These are phyloP conservation scores for Rhabdophis nuchalis DNA, from an alignment of 2,797 vertebrate species.

Conservation along the genomic window DNA sequence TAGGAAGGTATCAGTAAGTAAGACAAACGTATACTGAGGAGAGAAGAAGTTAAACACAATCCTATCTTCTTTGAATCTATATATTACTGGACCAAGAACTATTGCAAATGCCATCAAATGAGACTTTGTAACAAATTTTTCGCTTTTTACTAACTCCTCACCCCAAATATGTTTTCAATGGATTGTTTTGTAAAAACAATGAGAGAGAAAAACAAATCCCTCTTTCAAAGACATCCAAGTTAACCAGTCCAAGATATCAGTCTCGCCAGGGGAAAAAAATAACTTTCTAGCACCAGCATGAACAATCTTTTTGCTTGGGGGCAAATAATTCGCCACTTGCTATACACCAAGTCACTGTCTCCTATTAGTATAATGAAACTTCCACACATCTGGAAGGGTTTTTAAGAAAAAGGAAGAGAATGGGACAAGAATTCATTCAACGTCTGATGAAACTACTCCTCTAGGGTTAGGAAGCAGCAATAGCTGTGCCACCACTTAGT, in stretches of 20 bases:
- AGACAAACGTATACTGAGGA: not conserved
- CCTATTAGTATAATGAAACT: constrained; percentile 8
- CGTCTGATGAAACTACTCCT: not conserved
- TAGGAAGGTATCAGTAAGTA: constrained; percentile 7
- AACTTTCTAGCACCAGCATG: not conserved
- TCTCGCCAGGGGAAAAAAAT: not conserved
- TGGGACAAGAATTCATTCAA: constrained; percentile 13
- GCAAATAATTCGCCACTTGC: constrained; percentile 31
- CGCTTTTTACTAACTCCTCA: not conserved
- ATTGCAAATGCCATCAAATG: constrained; percentile 11
- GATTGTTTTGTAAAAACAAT: constrained; percentile 25
- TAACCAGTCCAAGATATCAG: constrained; percentile 7
- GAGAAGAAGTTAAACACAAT: not conserved
- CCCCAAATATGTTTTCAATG: constrained; percentile 11
- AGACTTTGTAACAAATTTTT: accelerated
- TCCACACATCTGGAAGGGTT: constrained; percentile 35
- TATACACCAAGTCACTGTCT: constrained; percentile 19
- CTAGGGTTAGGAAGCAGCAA: constrained; percentile 83
- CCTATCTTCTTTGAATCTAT: not conserved
- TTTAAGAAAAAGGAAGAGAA: not conserved
- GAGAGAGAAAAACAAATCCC: not conserved
- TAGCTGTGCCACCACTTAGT: constrained; percentile 89
- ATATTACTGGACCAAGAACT: not conserved
- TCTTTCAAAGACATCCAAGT: not conserved
- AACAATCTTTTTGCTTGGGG: not conserved